phyloP scores from a whole-genome alignment of 2,113 vertebrate species.

The Syrmaticus mikado region DNA sequence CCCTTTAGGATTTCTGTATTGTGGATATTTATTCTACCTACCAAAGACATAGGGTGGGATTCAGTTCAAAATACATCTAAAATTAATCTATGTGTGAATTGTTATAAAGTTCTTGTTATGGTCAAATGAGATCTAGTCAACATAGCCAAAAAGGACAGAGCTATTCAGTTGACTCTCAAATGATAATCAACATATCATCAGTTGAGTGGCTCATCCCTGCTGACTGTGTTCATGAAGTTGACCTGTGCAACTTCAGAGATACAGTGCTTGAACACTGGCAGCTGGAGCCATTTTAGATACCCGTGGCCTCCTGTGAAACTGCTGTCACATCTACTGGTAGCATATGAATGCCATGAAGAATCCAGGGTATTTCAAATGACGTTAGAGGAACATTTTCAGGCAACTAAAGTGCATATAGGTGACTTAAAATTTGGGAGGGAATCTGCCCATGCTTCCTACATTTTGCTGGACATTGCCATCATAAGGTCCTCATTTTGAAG shows the following conservation, averaged over 20 bases:
- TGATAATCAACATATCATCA: not conserved
- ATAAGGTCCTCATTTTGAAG: not conserved
- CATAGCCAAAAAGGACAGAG: not conserved
- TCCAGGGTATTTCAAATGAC: not conserved
- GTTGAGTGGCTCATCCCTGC: not conserved
- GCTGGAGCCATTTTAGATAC: not conserved
- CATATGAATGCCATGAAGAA: fast-evolving
- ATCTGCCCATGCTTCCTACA: not conserved
- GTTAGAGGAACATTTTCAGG: not conserved
- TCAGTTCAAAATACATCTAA: not conserved
- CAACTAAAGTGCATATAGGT: not conserved
- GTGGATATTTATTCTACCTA: not conserved
- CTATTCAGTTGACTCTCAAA: not conserved
- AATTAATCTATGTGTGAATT: not conserved
- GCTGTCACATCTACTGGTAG: not conserved
- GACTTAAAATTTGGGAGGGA: not conserved
- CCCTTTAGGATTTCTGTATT: not conserved
- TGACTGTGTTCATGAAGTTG: not conserved
- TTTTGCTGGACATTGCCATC: not conserved
- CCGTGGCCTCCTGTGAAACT: not conserved
- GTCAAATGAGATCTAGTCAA: not conserved
- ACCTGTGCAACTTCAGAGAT: not conserved
- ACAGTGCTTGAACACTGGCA: fast-evolving
- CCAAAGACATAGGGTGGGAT: not conserved
- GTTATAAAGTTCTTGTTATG: not conserved